Evolutionary conservation across 2,797 vertebrate species (phyloP).

Genomic region (Hippocampus kuda): DNA sequence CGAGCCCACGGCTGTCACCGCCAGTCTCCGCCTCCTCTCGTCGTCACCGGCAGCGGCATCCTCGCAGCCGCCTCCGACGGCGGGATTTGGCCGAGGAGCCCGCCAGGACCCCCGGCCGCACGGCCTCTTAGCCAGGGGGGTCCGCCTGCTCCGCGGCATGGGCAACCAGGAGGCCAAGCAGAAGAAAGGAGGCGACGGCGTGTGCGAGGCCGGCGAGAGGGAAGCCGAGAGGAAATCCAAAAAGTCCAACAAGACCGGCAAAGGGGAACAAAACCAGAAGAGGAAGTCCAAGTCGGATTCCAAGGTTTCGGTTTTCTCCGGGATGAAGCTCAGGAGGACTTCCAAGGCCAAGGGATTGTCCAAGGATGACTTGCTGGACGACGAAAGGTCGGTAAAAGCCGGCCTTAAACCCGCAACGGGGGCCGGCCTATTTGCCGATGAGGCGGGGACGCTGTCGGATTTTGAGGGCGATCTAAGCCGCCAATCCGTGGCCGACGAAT

Average conservation of each 20-base stretch:
- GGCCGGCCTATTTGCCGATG: slow-evolving; percentile 66
- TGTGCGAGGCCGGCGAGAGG: slow-evolving; percentile 58
- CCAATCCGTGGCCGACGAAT: slow-evolving; percentile 57
- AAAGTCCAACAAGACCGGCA: slow-evolving; percentile 69
- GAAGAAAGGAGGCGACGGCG: slow-evolving; percentile 70
- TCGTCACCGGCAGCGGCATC: slow-evolving; percentile 58
- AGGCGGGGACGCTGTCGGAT: slow-evolving; percentile 67
- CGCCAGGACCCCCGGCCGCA: slow-evolving; percentile 20
- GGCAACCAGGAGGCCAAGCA: slow-evolving; percentile 91
- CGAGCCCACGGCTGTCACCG: slow-evolving; percentile 57
- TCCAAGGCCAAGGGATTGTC: slow-evolving; percentile 72
- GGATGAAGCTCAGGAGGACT: slow-evolving; percentile 83
- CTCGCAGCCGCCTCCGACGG: slow-evolving; percentile 55
- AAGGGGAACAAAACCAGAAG: slow-evolving; percentile 62
- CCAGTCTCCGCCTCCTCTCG: slow-evolving; percentile 61
- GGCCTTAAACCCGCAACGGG: slow-evolving; percentile 63
- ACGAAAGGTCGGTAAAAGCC: slow-evolving; percentile 58
- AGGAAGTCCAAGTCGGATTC: slow-evolving; percentile 81
- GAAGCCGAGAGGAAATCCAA: slow-evolving; percentile 80
- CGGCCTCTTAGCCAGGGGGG: slow-evolving; percentile 71
- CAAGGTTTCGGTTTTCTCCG: slow-evolving; percentile 82
- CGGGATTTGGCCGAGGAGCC: slow-evolving; percentile 30
- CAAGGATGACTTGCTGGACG: slow-evolving; percentile 73
- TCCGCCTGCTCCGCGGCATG: slow-evolving; percentile 72
- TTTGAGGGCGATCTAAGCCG: slow-evolving; percentile 64